Evolutionary conservation across 1,140 invertebrate species (phyloP).

Genomic region (Neuroterus valhalla): DNA sequence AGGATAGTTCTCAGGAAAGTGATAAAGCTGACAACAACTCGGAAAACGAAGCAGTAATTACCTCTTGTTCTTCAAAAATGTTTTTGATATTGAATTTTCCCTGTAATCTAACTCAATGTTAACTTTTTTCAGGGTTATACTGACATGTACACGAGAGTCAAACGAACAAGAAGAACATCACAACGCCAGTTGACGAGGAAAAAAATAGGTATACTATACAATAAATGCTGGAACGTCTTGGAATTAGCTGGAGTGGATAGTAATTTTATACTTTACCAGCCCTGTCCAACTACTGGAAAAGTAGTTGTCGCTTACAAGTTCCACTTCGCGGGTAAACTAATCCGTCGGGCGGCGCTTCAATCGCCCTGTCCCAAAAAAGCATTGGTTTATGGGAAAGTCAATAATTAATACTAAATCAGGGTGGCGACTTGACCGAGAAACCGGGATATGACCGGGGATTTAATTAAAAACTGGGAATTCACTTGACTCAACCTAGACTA

Average conservation of each 20-base stretch:
- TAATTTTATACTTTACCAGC: slow-evolving; percentile 21
- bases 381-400: too few species aligned
- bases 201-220: slow-evolving; percentile 43
- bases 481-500: too few species aligned
- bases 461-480: too few species aligned
- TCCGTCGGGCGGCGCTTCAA: too few species aligned
- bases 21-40: slow-evolving; percentile 69
- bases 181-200: slow-evolving; percentile 70
- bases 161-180: slow-evolving; percentile 74
- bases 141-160: slow-evolving; percentile 80
- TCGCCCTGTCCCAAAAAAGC: too few species aligned
- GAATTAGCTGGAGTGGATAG: slow-evolving; percentile 64
- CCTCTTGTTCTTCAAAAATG: background rate
- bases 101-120: slow-evolving; percentile 27
- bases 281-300: too few species aligned
- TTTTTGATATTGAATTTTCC: background rate
- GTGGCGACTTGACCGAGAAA: too few species aligned
- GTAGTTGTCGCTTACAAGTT: too few species aligned
- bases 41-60: slow-evolving; percentile 65
- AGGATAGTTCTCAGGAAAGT: slow-evolving; percentile 65
- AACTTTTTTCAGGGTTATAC: slow-evolving; percentile 68
- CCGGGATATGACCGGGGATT: too few species aligned
- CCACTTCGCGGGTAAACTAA: too few species aligned
- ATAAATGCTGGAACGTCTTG: too few species aligned
- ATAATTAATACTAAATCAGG: too few species aligned